phyloP scores from a whole-genome alignment of 2,888 invertebrate species.

The Ctena decussata region DNA sequence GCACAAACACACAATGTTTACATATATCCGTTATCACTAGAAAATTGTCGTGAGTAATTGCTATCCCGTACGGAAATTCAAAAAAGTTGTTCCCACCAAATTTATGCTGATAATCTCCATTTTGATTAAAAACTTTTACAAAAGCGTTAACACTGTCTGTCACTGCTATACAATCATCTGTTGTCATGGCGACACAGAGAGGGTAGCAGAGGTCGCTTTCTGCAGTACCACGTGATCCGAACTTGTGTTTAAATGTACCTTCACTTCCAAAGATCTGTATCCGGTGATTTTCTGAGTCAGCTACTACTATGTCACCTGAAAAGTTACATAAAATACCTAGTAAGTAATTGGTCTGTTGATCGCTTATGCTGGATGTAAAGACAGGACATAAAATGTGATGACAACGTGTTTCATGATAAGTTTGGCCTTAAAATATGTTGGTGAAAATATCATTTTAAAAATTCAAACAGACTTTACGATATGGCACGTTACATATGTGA shows the following conservation, averaged over 20 bases:
- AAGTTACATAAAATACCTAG: too few species aligned
- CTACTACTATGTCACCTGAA: slow-evolving; percentile 82
- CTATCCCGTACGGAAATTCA: slow-evolving; percentile 83
- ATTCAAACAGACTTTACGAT: too few species aligned
- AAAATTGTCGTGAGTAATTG: slow-evolving; percentile 76
- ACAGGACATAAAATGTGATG: too few species aligned
- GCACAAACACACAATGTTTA: slow-evolving; percentile 80
- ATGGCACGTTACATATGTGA: too few species aligned
- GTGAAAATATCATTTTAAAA: too few species aligned
- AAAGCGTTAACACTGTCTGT: slow-evolving; percentile 84
- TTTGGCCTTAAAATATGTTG: too few species aligned
- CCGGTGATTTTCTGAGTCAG: slow-evolving; percentile 84
- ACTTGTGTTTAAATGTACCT: slow-evolving; percentile 80
- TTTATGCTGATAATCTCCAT: slow-evolving; percentile 75
- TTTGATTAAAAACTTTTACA: slow-evolving; percentile 80
- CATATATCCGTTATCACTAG: slow-evolving; percentile 82
- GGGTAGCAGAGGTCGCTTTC: slow-evolving; percentile 82
- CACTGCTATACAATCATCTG: slow-evolving; percentile 80
- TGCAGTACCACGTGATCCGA: slow-evolving; percentile 79
- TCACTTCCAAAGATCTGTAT: slow-evolving; percentile 83
- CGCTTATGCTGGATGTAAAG: too few species aligned
- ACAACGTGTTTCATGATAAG: too few species aligned
- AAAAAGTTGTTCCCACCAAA: slow-evolving; percentile 74
- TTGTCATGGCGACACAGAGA: slow-evolving; percentile 81
- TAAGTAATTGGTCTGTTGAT: too few species aligned